Conservation (phyloP, 2,888 invertebrate genomes). For the Microctonus brassicae region DNA sequence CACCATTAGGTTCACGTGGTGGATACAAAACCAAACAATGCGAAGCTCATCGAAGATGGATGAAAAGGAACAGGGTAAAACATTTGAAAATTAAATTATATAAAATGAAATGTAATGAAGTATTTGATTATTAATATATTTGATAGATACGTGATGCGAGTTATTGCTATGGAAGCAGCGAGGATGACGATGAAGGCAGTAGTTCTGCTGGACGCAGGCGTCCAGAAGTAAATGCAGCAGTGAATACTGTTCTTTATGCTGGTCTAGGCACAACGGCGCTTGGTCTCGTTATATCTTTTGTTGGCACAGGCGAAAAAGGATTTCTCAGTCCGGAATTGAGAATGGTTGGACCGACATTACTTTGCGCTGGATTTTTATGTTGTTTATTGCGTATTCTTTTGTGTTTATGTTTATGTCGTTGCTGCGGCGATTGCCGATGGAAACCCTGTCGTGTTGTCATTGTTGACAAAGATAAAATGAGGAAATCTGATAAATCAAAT, state of each 20-base stretch:
- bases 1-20: constrained; percentile 59
- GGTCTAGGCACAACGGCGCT: constrained; percentile 87
- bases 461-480: constrained; percentile 51
- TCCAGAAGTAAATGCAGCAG: constrained; percentile 83
- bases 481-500: constrained; percentile 48
- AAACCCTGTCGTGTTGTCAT: constrained; percentile 61
- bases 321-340: constrained; percentile 89
- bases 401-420: constrained; percentile 86
- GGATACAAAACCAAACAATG: constrained; percentile 74
- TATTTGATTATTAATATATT: too few relatives aligned
- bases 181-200: constrained; percentile 72
- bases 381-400: constrained; percentile 86
- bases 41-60: constrained; percentile 82
- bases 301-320: constrained; percentile 91
- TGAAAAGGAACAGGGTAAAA: constrained; percentile 89
- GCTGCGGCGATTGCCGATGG: constrained; percentile 79
- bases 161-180: constrained; percentile 80
- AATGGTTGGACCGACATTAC: constrained; percentile 87
- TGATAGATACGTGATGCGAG: constrained; percentile 86
- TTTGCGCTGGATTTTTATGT: constrained; percentile 84
- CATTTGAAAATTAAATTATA: too few relatives aligned
- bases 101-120: background rate
- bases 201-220: constrained; percentile 75
- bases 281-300: constrained; percentile 89
- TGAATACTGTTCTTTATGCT: constrained; percentile 86